These are phyloP conservation scores for Triplophysa yarkandensis DNA, from an alignment of 2,797 vertebrate genomes.

Conservation along the genomic window DNA sequence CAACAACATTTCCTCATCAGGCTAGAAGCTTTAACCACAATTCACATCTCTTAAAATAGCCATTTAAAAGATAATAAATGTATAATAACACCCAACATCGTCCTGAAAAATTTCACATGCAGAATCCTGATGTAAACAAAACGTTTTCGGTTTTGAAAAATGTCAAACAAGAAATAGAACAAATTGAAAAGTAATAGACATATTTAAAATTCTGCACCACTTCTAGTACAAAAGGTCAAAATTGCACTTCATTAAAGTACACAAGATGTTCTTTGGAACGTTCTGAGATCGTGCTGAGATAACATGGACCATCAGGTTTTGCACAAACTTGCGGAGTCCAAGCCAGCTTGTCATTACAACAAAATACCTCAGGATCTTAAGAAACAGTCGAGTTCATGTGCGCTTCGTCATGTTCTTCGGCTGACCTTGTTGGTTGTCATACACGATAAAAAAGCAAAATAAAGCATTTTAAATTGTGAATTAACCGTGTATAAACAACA, in stretches of 20 bases:
- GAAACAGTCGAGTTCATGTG: too few relatives aligned
- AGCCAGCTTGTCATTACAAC: not conserved
- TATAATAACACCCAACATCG: too few relatives aligned
- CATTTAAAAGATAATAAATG: too few relatives aligned
- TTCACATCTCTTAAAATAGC: too few relatives aligned
- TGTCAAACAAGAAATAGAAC: not conserved
- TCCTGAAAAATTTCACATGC: too few relatives aligned
- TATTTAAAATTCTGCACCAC: not conserved
- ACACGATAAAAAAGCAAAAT: not conserved
- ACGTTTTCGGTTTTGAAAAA: not conserved
- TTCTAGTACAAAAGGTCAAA: conserved; percentile 1
- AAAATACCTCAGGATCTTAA: not conserved
- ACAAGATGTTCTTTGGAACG: not conserved
- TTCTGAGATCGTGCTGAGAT: not conserved
- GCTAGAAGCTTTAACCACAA: too few relatives aligned
- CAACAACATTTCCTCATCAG: too few relatives aligned
- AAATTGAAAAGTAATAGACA: not conserved
- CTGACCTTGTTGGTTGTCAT: not conserved
- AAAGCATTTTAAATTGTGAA: not conserved
- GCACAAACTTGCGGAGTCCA: not conserved
- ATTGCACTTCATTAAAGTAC: not conserved
- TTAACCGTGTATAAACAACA: not conserved
- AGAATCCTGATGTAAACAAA: not conserved
- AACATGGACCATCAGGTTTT: conserved; percentile 4
- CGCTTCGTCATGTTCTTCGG: not conserved